Conservation (phyloP, 1,140 invertebrate species). For the Cyrtorhinus lividipennis region DNA sequence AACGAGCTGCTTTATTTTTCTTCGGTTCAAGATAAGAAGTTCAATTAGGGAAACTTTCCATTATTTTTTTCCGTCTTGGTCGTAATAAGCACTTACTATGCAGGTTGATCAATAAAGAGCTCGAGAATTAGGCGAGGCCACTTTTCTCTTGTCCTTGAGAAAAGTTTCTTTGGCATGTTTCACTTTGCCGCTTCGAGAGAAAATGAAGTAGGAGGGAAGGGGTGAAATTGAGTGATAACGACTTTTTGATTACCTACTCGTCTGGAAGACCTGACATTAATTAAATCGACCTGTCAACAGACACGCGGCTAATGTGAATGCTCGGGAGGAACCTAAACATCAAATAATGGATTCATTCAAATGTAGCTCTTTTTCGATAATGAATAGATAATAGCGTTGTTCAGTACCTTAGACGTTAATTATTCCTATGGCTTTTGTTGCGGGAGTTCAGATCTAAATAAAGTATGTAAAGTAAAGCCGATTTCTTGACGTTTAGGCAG, state of each 20-base stretch:
- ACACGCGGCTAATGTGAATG: no score
- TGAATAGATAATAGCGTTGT: no score
- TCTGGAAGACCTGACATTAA: neutral
- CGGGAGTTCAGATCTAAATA: no score
- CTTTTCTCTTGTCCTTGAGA: neutral
- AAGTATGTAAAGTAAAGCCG: no score
- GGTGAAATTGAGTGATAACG: neutral
- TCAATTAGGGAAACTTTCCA: neutral
- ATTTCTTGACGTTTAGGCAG: no score
- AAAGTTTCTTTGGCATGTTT: neutral
- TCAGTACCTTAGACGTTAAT: no score
- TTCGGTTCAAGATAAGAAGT: neutral
- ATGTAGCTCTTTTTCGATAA: no score
- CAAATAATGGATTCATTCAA: no score
- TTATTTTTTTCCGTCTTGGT: neutral
- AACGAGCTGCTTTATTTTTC: neutral
- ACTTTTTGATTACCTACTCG: neutral
- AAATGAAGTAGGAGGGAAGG: neutral
- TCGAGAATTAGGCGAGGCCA: neutral
- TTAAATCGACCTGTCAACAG: no score
- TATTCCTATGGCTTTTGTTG: no score
- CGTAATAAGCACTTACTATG: neutral
- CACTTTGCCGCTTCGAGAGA: neutral
- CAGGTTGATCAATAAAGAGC: neutral
- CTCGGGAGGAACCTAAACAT: no score